Evolutionary conservation across 2,113 vertebrate genomes (phyloP), one percentile per base, ranked within the genome.

Genomic region (Sphaerodactylus townsendi): DNA sequence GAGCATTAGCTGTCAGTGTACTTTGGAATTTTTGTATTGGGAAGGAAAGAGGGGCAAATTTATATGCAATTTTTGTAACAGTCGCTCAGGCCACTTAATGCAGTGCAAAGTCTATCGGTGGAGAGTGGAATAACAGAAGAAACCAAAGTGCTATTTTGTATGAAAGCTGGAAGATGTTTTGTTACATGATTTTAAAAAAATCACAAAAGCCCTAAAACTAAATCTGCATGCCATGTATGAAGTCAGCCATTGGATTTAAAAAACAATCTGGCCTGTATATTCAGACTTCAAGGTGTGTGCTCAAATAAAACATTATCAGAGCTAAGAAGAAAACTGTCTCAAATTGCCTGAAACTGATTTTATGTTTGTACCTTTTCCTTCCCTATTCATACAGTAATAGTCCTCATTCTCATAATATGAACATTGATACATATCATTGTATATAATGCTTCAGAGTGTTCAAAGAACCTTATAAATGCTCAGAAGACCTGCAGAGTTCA

Each of bases 1-100:
- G 97, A 99, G 98, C 98, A 99, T 96, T 94, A 93, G 90, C 86
- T 94, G 88, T 95, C 0, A 0, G 95, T 93, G 91, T 95, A 91
- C 87, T 95, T 95, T 94, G 92, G 73, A 90, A 86, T 93, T 94
- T 93, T 92, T 94, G 73, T 72, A 81, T 85, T 78, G 89, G 15
- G 53, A 72, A 19, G 33, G 69, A 46, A 76, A 53, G 9, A 35
- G 44, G 23, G 39, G 21, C 11, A 15, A 83, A 88, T 81, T 92
- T 93, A 10, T 89, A 87, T 77, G 77, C 10, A 83, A 81, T 48
- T 87, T 93, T 56, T 94, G 72, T 93, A 91, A 75, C 87, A 50
- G 35, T 64, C 48, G 71, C 37, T 86, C 14, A 19, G 75, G 74
- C n/a, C 76, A 81, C 46, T 85, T 79, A 81, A 70, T 87, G 82